phyloP scores from a whole-genome alignment of 2,113 vertebrate species.

The Chamaetylas fuelleborni region DNA sequence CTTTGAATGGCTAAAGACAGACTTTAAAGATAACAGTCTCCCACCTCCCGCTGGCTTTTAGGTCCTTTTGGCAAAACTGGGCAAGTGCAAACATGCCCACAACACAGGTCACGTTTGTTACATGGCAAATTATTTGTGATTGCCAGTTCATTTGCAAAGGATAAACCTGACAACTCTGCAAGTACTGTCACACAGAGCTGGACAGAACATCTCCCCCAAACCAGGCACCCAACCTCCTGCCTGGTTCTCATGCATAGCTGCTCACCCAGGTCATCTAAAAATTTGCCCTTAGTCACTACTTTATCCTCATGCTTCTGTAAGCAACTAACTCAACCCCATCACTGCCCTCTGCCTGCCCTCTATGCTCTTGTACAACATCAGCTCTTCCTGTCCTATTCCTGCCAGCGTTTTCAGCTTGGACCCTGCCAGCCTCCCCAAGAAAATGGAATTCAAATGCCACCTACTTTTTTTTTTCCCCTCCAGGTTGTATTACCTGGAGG shows the following conservation, averaged over 20 bases:
- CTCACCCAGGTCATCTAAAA: constrained; percentile 14
- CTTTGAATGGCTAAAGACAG: neutral
- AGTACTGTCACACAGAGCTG: neutral
- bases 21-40: neutral
- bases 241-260: constrained; percentile 15
- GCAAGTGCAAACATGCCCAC: neutral
- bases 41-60: neutral
- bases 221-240: neutral
- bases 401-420: neutral
- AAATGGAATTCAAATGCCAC: constrained; percentile 10
- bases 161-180: neutral
- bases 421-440: neutral
- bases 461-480: neutral
- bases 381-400: constrained; percentile 28
- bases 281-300: constrained; percentile 50
- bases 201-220: neutral
- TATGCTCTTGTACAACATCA: constrained; percentile 8
- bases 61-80: neutral
- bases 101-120: neutral
- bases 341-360: constrained; percentile 44
- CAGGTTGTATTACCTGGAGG: constrained; percentile 43
- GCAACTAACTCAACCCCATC: constrained; percentile 38
- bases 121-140: fast-evolving
- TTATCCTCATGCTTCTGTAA: constrained; percentile 44
- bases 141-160: neutral